Conservation (phyloP, 2,113 vertebrate species). For the Hyperopisus bebe region DNA sequence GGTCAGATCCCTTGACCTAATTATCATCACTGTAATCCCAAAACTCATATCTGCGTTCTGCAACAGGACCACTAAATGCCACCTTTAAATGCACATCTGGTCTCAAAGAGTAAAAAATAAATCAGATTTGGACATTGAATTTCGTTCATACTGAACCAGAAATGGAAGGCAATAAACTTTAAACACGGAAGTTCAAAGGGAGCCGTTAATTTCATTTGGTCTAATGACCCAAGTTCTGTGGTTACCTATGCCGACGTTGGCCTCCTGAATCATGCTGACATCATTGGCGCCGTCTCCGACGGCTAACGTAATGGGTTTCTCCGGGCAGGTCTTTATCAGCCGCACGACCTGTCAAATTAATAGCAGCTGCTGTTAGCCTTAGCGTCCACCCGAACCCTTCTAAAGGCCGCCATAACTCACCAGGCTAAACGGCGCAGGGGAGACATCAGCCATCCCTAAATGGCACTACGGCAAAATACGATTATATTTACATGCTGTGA, state of each 20-base stretch:
- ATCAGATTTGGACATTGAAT: background rate
- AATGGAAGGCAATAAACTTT: background rate
- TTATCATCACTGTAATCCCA: background rate
- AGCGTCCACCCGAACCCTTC: background rate
- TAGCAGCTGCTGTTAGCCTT: background rate
- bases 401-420: background rate
- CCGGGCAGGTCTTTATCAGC: conserved; percentile 88
- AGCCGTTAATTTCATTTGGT: background rate
- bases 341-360: conserved; percentile 75
- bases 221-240: too few species aligned
- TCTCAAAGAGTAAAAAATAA: background rate
- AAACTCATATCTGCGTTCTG: background rate
- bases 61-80: background rate
- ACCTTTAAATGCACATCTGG: background rate
- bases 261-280: conserved; percentile 99
- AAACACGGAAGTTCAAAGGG: background rate
- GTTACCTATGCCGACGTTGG: conserved; percentile 94
- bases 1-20: background rate
- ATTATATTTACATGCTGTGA: background rate
- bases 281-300: conserved; percentile 95
- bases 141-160: background rate
- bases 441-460: background rate
- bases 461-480: background rate
- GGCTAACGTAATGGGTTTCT: conserved; percentile 93
- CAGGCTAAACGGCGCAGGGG: background rate